phyloP scores from a whole-genome alignment of 53 echinoderm and acorn worm genomes.

The Pentamera pediparva region DNA sequence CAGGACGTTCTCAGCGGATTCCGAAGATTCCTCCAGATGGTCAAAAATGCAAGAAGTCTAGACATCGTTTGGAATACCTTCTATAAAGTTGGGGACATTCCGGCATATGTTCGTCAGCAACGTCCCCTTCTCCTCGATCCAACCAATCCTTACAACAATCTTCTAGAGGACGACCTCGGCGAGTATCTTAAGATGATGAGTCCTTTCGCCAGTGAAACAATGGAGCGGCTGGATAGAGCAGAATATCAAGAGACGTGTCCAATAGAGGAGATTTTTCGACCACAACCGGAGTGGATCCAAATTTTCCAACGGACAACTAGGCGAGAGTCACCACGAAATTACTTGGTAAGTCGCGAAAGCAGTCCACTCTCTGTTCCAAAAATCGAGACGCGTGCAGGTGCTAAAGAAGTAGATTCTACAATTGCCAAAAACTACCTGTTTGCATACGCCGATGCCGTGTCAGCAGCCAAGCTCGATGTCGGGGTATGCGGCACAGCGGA shows the following conservation, averaged over 20 bases:
- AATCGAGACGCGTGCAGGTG: background rate
- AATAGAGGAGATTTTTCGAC: background rate
- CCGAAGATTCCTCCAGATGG: background rate
- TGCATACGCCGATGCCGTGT: background rate
- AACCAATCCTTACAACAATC: constrained; percentile 8
- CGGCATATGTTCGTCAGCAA: background rate
- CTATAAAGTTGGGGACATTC: background rate
- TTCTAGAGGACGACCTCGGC: background rate
- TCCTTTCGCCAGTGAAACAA: background rate
- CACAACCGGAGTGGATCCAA: background rate
- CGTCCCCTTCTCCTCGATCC: background rate
- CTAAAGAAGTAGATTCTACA: background rate
- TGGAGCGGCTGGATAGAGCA: background rate
- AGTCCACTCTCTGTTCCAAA: background rate
- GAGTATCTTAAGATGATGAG: background rate
- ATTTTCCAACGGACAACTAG: background rate
- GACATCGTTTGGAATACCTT: background rate
- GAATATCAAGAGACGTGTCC: background rate
- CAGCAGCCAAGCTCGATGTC: background rate
- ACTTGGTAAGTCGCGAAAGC: background rate
- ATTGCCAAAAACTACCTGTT: background rate
- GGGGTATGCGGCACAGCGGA: background rate
- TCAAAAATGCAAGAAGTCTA: background rate
- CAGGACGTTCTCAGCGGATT: background rate
- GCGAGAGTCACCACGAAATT: background rate